These are phyloP conservation scores for Casuarius casuarius DNA, from an alignment of 2,113 vertebrate species.

Conservation along the genomic window DNA sequence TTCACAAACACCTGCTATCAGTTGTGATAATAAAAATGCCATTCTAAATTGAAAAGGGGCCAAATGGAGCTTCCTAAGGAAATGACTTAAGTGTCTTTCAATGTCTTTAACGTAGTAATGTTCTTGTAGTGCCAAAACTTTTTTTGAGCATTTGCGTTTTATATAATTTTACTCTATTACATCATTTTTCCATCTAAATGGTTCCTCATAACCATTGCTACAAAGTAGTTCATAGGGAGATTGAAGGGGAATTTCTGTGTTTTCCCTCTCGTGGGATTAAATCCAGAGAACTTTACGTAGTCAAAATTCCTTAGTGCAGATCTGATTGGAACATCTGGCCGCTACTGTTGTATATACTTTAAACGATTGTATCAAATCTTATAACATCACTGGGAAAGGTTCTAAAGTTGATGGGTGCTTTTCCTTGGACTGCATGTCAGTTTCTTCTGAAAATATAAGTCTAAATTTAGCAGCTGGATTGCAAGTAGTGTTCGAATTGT, in stretches of 20 bases:
- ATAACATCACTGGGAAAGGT: neutral
- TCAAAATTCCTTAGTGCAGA: neutral
- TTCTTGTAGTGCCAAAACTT: constrained; percentile 76
- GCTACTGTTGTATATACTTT: neutral
- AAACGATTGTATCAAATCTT: neutral
- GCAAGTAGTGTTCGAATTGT: constrained; percentile 43
- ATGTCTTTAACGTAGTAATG: constrained; percentile 79
- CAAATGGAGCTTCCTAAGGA: constrained; percentile 84
- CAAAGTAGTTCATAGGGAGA: neutral
- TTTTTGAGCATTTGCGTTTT: constrained; percentile 76
- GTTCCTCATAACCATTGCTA: constrained; percentile 29
- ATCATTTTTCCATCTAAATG: constrained; percentile 47
- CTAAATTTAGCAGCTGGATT: constrained; percentile 58
- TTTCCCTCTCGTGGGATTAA: neutral
- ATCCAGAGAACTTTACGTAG: neutral
- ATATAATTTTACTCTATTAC: constrained; percentile 64
- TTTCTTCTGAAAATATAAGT: constrained; percentile 6
- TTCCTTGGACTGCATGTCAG: constrained; percentile 4
- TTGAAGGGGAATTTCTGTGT: neutral
- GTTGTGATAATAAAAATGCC: constrained; percentile 88
- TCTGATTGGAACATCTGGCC: neutral
- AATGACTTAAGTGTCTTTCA: constrained; percentile 87
- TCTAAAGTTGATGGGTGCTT: neutral
- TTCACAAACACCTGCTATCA: constrained; percentile 87
- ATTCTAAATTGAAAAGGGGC: constrained; percentile 84